These are phyloP conservation scores for Hypolimnas misippus DNA, from an alignment of 2,888 invertebrate species.

Conservation along the genomic window DNA sequence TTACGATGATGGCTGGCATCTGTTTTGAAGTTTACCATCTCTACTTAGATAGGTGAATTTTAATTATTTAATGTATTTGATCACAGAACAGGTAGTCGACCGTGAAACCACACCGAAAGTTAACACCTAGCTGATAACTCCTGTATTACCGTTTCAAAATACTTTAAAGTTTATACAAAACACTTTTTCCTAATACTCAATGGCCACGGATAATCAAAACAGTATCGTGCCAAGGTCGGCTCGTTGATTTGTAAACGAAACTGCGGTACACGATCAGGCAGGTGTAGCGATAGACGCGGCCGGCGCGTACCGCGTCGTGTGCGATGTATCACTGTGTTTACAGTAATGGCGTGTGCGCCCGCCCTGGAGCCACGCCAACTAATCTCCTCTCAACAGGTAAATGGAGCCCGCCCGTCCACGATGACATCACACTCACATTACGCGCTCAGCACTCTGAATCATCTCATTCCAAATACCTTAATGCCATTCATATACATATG, in stretches of 20 bases:
- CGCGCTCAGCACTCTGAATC: constrained; percentile 62
- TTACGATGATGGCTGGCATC: constrained; percentile 76
- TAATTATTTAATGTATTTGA: constrained; percentile 30
- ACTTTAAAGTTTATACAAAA: neutral
- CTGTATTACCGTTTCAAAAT: too few species aligned
- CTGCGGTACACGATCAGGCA: constrained; percentile 34
- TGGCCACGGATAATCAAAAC: constrained; percentile 20
- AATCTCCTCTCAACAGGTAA: constrained; percentile 76
- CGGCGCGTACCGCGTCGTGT: constrained; percentile 48
- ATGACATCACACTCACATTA: constrained; percentile 67
- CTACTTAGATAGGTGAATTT: constrained; percentile 18
- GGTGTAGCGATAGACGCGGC: constrained; percentile 49
- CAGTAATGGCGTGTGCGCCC: constrained; percentile 54
- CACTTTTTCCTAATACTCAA: neutral
- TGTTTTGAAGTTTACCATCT: constrained; percentile 57
- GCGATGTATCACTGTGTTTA: constrained; percentile 58
- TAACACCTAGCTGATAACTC: neutral
- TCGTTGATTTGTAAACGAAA: constrained; percentile 31
- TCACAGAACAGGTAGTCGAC: neutral
- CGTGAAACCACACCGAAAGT: neutral
- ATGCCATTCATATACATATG: constrained; percentile 30
- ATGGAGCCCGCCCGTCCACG: constrained; percentile 61
- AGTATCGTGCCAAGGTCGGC: constrained; percentile 32
- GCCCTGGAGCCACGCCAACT: constrained; percentile 71
- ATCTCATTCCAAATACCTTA: constrained; percentile 69